Percentiles rank a stretch among this genome's conserved stretches.
These are phyloP conservation scores for Heterodera carotae DNA, from an alignment of 1,140 invertebrate genomes.

Conservation along the genomic window DNA sequence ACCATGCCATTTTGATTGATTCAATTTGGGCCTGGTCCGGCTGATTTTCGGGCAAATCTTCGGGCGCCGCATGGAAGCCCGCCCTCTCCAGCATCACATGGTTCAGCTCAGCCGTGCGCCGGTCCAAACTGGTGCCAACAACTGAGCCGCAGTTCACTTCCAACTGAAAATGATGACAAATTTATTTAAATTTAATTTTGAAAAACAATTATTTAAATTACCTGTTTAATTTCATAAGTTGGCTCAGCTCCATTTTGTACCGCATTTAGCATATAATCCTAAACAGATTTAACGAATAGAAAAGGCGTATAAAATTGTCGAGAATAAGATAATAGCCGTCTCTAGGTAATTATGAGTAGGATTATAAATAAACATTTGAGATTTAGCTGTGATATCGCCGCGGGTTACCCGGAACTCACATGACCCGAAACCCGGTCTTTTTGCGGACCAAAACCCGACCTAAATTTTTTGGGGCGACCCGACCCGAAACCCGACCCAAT, in stretches of 20 bases:
- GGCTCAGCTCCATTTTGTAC: not conserved
- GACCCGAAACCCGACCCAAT: too few species aligned
- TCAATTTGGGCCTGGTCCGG: not conserved
- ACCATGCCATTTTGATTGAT: not conserved
- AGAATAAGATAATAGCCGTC: too few species aligned
- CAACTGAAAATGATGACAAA: not conserved
- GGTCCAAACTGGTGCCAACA: not conserved
- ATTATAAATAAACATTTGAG: too few species aligned
- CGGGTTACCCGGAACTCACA: too few species aligned
- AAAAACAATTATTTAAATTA: not conserved
- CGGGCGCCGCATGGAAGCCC: not conserved
- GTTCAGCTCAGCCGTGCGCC: not conserved
- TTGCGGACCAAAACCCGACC: too few species aligned
- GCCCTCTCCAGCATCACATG: not conserved
- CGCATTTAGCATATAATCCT: not conserved
- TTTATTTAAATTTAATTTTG: not conserved
- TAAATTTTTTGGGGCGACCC: too few species aligned
- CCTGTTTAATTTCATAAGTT: conserved; percentile 1
- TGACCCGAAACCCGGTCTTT: too few species aligned
- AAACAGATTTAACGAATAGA: too few species aligned
- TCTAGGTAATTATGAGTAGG: too few species aligned
- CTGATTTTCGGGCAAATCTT: not conserved
- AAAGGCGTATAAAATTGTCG: too few species aligned
- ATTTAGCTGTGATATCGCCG: too few species aligned
- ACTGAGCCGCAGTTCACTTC: not conserved